Percentiles rank a stretch among this genome's conserved stretches.
Conservation (phyloP, 2,113 vertebrate species). For the Otis tarda region DNA sequence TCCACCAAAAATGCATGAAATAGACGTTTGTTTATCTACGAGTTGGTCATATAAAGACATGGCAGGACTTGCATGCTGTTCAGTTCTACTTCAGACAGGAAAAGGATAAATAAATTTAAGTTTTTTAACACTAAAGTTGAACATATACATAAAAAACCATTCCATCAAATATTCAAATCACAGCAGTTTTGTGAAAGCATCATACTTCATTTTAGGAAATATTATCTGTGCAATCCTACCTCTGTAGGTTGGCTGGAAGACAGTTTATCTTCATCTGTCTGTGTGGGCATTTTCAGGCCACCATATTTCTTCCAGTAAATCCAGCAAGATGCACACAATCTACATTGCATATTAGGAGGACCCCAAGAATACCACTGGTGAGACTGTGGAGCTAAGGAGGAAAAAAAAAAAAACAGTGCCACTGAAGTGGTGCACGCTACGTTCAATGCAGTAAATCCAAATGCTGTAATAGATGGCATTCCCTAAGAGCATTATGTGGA, state of each 20-base stretch:
- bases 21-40: neutral
- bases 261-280: slow-evolving; percentile 89
- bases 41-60: neutral
- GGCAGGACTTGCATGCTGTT: neutral
- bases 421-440: neutral
- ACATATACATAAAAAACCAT: neutral
- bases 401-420: neutral
- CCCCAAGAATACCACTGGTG: slow-evolving; percentile 99
- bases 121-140: neutral
- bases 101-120: neutral
- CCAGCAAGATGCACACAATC: slow-evolving; percentile 95
- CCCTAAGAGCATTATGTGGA: neutral
- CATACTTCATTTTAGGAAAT: neutral
- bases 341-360: slow-evolving; percentile 97
- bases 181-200: neutral
- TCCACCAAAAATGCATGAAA: neutral
- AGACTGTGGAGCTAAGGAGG: slow-evolving; percentile 87
- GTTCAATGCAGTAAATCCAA: neutral
- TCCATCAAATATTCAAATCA: neutral
- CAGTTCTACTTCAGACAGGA: neutral
- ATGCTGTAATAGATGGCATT: neutral
- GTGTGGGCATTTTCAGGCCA: slow-evolving; percentile 96
- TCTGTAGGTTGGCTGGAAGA: slow-evolving; percentile 85
- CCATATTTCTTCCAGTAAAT: slow-evolving; percentile 99
- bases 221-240: slow-evolving; percentile 65